Conservation (phyloP, 2,797 vertebrate species). For the Sebastes dallii region DNA sequence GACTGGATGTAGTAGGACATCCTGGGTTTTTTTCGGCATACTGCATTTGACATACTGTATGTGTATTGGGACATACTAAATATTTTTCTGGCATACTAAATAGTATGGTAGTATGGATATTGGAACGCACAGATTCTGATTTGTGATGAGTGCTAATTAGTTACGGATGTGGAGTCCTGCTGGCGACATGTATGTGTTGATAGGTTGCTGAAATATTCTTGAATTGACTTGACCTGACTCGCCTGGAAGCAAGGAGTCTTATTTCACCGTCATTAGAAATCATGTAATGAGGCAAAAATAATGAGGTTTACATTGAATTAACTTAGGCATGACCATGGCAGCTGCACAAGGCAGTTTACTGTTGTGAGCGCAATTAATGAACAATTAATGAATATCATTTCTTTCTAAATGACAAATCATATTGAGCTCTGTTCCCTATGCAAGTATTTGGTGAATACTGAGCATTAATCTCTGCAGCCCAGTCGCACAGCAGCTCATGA, state of each 20-base stretch:
- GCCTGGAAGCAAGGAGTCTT: background rate
- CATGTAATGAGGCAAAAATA: constrained; percentile 16
- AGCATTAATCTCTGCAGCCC: background rate
- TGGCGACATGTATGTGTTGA: background rate
- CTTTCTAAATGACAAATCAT: background rate
- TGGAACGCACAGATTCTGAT: background rate
- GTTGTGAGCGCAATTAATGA: constrained; percentile 8
- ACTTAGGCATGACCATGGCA: background rate
- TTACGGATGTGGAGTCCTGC: background rate
- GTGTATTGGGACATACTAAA: too few relatives aligned
- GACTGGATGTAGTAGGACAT: too few relatives aligned
- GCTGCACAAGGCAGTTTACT: constrained; percentile 8
- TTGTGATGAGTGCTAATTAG: background rate
- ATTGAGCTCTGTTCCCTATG: background rate
- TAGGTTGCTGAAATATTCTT: background rate
- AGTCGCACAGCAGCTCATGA: too few relatives aligned
- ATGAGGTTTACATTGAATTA: constrained; percentile 17
- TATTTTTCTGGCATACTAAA: too few relatives aligned
- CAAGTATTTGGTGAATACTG: background rate
- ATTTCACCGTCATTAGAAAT: background rate
- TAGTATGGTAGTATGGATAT: too few relatives aligned
- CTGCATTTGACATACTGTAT: too few relatives aligned
- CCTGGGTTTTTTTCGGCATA: too few relatives aligned
- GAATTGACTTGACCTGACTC: background rate
- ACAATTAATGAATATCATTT: background rate